Base-by-base conservation (phyloP, 2,797 vertebrate species). In the Chrysocyon brachyurus region DNA sequence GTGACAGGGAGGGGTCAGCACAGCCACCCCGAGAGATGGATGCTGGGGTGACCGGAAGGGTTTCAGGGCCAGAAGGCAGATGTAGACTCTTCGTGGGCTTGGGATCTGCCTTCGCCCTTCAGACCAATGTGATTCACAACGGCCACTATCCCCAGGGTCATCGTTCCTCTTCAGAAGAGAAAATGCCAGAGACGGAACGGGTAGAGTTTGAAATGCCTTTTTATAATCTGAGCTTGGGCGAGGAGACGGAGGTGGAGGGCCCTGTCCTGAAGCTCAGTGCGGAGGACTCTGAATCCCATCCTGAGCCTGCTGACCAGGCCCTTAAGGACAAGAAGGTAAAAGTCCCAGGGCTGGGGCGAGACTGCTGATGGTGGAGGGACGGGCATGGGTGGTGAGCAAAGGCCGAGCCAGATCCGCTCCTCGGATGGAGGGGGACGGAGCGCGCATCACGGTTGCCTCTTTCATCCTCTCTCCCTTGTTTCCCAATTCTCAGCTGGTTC, bases 301-400 rank as follows among this genome's bases (percentile, higher is more conserved):
- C 40, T 31, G 86, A 93, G 63, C 12, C 70, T 28, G 57, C 64
- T 64, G 97, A 97, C 81, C 78, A 28, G n/a, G 3, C 56, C 84
- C 92, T 98, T 79, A 95, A 97, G 75, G 95, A 97, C 87, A 93
- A 97, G 81, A 98, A 98, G 96, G 97, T 98, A 61, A 93, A 61
- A 49, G 8, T 66, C 81, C 31, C 11, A 64, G 36, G 87, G 59
- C 46, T 31, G 52, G 73, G 28, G 73, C 52, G 52, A 92, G 52
- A 31, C 26, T 61, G 52, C 22, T 86, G 24, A 57, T 57, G 49
- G 33, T 66, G 61, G 66, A 64, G 52, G 73, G 73, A 12, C n/a
- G 12, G 12, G 1, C 11, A 4, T 68, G 33, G 46, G 46, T 46
- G 40, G 33, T 40, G n/a, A 14, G 64, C 26, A 61, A 40, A 70